Evolutionary conservation across 2,113 vertebrate species (phyloP), one percentile per base, ranked within the genome.

Genomic region (Rhea americana): DNA sequence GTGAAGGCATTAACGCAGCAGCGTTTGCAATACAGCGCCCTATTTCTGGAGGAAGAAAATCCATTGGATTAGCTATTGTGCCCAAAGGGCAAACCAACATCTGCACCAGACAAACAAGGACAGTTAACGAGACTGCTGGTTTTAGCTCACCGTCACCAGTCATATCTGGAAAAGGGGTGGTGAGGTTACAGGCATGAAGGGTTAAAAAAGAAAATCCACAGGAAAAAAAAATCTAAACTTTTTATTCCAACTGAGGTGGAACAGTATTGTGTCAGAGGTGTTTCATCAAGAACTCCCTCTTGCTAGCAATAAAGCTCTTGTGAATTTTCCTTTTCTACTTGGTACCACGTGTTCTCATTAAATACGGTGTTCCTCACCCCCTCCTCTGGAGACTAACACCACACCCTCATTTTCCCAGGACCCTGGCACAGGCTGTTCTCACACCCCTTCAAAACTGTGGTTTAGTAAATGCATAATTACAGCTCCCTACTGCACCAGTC

Each of bases 11-110:
- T 12, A 68, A 24, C 88, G 77, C 71, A 67, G 71, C 82, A 72
- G 90, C 58, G 2, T 66, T 76, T 83, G 14, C 59, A 67, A 75
- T 45, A 2, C 81, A n/a, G 61, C 4, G 0, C 84, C 74, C 93
- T 82, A 12, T 53, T 92, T 77, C 92, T 28, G 45, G 56, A 28
- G 26, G 41, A 75, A 14, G 10, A 62, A 21, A 90, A 83, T 66
- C 90, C 78, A 67, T 15, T 50, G 93, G 53, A 63, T 94, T 32
- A 95, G 68, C 85, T 91, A 90, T 68, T 30, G 80, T 93, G 96
- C 92, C 94, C 91, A 67, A 45, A 82, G 94, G 91, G 95, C 93
- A 95, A 88, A 95, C 8, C 9, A 0, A 2, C 62, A 67, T 50
- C 73, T 90, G 73, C 85, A 62, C 32, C 87, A 93, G 82, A 5